Base-by-base conservation (phyloP, 1,140 invertebrate species). In the Saccostrea glomerata region DNA sequence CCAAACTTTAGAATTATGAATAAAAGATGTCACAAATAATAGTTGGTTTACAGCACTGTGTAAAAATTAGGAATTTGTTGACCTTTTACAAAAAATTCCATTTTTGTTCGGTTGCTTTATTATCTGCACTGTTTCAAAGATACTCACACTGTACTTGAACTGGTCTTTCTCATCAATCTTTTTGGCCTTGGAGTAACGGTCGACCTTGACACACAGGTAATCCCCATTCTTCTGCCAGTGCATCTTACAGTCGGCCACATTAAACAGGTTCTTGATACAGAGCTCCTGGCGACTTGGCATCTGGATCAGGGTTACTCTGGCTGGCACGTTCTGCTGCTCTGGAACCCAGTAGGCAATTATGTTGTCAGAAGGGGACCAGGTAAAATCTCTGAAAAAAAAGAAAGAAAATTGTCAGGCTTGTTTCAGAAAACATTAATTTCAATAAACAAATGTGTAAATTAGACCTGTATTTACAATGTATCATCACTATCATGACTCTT, bases 141-240 rank as follows among this genome's bases (percentile, higher is more conserved):
- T 60, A 95, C 96, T 96, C 95, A 97, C 97, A 89, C 97, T 97
- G 94, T 99, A 99, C 95, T 99, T 99, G 11, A 95, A 93, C 89
- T 94, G 94, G 86, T 97, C 96, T 90, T 98, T 93, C 63, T 95
- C 95, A 95, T 98, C 96, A 97, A 98, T 95, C 97, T 99, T 96
- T 97, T 98, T 95, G n/a, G 97, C 96, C 96, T 99, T 99, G 5
- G 97, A 97, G 94, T 99, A 99, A 20, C 99, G 97, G 95, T 99
- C 98, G 0, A 99, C 99, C 96, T 99, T 99, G 0, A 99, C 98
- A 94, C 99, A 99, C 20, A 99, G 96, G 94, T 98, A 99, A 94
- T 99, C 98, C 11, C 99, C 99, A 87, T 97, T 98, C 94, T 99
- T 99, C 95, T 99, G 99, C 99, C 99, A 99, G 94, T 98, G 98